phyloP scores from a whole-genome alignment of 2,797 vertebrate species.

The Onychomys leucogaster region DNA sequence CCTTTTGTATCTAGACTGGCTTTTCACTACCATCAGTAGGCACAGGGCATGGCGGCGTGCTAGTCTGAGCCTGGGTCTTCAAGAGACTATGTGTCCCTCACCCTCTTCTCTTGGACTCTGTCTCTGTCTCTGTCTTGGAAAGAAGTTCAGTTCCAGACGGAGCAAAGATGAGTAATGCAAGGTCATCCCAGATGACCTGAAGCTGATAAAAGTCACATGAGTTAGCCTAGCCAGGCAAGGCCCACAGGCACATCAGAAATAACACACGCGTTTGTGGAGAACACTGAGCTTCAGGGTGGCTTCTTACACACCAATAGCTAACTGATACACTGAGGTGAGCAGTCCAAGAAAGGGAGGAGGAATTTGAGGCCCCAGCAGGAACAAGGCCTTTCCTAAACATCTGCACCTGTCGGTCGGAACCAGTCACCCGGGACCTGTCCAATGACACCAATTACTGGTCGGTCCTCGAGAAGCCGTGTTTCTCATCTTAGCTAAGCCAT shows the following conservation, averaged over 20 bases:
- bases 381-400: constrained; percentile 1
- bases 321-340: background rate
- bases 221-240: background rate
- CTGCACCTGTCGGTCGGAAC: background rate
- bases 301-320: constrained; percentile 23
- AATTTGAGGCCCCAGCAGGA: background rate
- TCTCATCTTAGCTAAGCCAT: background rate
- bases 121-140: background rate
- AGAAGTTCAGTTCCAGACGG: background rate
- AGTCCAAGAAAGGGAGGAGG: background rate
- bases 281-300: background rate
- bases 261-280: background rate
- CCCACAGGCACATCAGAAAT: background rate
- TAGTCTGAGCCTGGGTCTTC: constrained; percentile 5
- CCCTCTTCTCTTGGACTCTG: background rate
- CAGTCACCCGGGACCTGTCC: background rate
- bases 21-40: background rate
- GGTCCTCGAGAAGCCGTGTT: background rate
- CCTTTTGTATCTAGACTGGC: background rate
- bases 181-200: background rate
- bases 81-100: background rate
- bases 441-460: background rate
- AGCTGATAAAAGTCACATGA: background rate
- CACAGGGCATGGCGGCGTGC: background rate
- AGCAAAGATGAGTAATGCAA: background rate